Evolutionary conservation across 2,888 invertebrate genomes (phyloP), one percentile per base, ranked within the genome.

Genomic region (Ptycholaimellus sp.): DNA sequence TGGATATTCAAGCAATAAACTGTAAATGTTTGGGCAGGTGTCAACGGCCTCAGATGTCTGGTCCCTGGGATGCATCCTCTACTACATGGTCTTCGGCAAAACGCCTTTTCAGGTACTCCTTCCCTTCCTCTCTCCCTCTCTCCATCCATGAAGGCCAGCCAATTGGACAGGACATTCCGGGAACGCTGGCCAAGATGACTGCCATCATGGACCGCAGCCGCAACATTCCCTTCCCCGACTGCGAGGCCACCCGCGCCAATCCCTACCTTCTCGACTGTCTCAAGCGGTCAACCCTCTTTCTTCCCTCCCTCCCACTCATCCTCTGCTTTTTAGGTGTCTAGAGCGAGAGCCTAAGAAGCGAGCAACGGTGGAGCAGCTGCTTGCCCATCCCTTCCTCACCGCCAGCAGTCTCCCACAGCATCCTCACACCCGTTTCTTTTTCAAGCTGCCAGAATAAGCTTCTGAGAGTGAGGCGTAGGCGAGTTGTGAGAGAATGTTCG

Each of bases 41-140:
- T 76, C 76, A 43, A 76, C 72, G 46, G 82, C 79, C 54, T 79
- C 85, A 30, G 90, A 93, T 61, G 81, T 93, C 36, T 93, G 93
- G 93, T 85, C 87, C 0, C 66, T 93, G 46, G 93, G 93, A 18
- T 90, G 87, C 59, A 93, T 93, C 53, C 67, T 93, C 42, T 93
- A 87, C 65, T 72, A 78, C 59, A 67, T 93, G 61, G 71, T 83
- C 29, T 90, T 83, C 59, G 76, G 78, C 1, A 69, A 69, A 49
- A 81, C 85, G 2, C 93, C 93, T 1, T 93, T 87, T 62, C 74
- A 77, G 29, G 74, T 81, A 59, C 71, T 82, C 45, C 65, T 66
- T 16, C 11, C 4, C 13, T 16, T 5, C 20, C 9, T 4, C 17
- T 29, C 9, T 18, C 14, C 21, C 29, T 2, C n/a, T 30, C 23